Evolutionary conservation across 2,888 invertebrate genomes (phyloP), one percentile per base, ranked within the genome.

Genomic region (Creontiades dilutus): DNA sequence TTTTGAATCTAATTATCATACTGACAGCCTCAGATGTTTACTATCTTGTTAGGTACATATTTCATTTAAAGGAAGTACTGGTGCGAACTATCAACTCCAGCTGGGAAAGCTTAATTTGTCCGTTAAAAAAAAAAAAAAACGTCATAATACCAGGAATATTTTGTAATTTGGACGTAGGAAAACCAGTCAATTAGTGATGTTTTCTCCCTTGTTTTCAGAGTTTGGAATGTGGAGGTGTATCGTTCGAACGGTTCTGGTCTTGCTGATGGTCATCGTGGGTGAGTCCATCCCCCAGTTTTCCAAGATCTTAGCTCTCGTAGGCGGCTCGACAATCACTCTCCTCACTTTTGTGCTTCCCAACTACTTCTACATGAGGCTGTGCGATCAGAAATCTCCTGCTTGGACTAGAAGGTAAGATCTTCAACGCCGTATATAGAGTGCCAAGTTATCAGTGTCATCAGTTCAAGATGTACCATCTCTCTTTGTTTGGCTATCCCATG

Each of bases 221-320:
- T 96, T 96, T 68, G 93, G 94, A 52, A 94, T 95, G 92, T 95
- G 95, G 93, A 93, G 96, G 90, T 94, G 95, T 92, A 91, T 94
- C 0, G 93, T 95, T 5, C 94, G 96, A 27, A 93, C 95, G 0
- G 93, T 94, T 0, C 94, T 96, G 90, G 94, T 96, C 93, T 92
- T 94, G 0, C 93, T 94, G 0, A 94, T 96, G 92, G 93, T 96
- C 87, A 94, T 96, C 92, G 94, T 96, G 86, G 96, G 96, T 0
- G 95, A 96, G 93, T 95, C 95, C 46, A 93, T 96, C 46, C 96
- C 96, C 0, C 94, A 95, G 89, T 96, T 96, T 94, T 95, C 96
- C 91, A 95, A 95, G 91, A 95, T 96, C 91, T 93, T 96, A 90
- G 94, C 96, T 13, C 93, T 96, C 85, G 94, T 96, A 9, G 96